phyloP scores from a whole-genome alignment of 2,888 invertebrate genomes.

The Eupsilia transversa region DNA sequence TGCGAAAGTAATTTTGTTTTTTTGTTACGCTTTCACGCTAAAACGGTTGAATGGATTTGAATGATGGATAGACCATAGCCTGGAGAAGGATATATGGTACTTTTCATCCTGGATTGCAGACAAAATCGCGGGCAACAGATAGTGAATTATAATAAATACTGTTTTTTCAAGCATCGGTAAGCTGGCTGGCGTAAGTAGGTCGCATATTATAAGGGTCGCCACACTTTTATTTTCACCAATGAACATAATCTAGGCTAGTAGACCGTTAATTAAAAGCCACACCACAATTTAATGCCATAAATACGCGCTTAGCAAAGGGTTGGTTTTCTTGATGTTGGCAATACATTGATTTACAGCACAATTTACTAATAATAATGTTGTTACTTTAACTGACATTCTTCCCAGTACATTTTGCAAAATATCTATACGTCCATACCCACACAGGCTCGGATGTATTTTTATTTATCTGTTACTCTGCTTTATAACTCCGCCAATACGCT shows the following conservation, averaged over 20 bases:
- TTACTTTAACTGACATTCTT: not conserved
- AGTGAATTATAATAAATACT: no score
- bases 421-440: not conserved
- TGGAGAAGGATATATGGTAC: no score
- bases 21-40: no score
- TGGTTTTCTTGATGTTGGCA: not conserved
- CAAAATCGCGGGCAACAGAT: no score
- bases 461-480: not conserved
- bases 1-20: no score
- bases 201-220: no score
- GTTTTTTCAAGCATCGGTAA: not conserved
- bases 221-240: not conserved
- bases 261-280: no score
- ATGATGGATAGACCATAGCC: no score
- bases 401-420: not conserved
- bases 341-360: not conserved
- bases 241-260: not conserved
- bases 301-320: not conserved
- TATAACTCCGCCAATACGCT: not conserved
- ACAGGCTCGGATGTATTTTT: not conserved
- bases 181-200: no score
- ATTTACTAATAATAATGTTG: no score
- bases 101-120: no score
- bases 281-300: not conserved
- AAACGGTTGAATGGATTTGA: no score